These are phyloP conservation scores for Heliangelus exortis DNA, from an alignment of 2,797 vertebrate species.

Conservation along the genomic window DNA sequence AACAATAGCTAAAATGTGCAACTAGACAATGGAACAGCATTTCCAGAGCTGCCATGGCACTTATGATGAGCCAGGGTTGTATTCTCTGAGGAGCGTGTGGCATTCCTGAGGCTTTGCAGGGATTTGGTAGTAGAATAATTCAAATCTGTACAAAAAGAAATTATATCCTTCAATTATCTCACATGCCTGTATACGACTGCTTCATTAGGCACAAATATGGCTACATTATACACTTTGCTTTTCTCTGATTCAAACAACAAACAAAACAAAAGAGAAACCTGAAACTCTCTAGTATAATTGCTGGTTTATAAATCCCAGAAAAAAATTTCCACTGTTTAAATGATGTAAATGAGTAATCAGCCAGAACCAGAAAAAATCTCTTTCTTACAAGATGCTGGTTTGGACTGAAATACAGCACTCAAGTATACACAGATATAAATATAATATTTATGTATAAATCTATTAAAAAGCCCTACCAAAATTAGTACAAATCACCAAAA, in stretches of 20 bases:
- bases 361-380: neutral
- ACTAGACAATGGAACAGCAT: neutral
- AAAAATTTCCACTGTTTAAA: neutral
- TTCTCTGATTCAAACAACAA: neutral
- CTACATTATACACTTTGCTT: neutral
- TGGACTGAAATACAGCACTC: neutral
- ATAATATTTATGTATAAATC: accelerated
- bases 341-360: neutral
- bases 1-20: neutral
- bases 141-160: neutral
- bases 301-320: neutral
- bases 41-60: neutral
- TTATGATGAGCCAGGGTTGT: neutral
- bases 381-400: neutral
- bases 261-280: neutral
- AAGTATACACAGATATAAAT: neutral
- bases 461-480: neutral
- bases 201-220: neutral
- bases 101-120: neutral
- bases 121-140: neutral
- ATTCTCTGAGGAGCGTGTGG: neutral
- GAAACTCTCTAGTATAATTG: neutral
- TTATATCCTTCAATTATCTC: neutral
- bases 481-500: neutral
- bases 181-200: neutral